A percentile compares a stretch with the other conserved stretches of the same genome.
These are phyloP conservation scores for Thunnus thynnus DNA, from an alignment of 2,113 vertebrate species.

Conservation along the genomic window DNA sequence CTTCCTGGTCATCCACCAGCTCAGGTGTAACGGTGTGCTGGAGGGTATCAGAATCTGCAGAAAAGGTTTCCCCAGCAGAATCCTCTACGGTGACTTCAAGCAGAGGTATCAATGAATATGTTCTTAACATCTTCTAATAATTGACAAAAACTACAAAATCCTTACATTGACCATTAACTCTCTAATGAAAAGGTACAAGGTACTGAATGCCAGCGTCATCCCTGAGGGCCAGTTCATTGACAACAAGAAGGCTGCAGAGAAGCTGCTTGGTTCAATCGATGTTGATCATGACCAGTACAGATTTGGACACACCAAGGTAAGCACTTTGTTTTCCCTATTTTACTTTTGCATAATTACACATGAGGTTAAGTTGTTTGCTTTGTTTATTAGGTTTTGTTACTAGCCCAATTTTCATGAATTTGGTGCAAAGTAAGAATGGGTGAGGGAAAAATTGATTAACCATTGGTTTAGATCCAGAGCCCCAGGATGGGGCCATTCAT, in stretches of 20 bases:
- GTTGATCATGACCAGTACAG: constrained; percentile 63
- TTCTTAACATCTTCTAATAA: too few species aligned
- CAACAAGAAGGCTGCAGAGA: constrained; percentile 67
- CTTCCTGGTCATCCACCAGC: constrained; percentile 77
- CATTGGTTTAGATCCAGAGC: too few species aligned
- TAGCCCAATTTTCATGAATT: too few species aligned
- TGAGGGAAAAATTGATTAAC: too few species aligned
- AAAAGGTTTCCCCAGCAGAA: constrained; percentile 72
- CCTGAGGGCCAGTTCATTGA: constrained; percentile 63
- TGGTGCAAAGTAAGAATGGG: too few species aligned
- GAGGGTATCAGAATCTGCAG: constrained; percentile 76
- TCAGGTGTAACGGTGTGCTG: constrained; percentile 77
- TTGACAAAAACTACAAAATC: background rate
- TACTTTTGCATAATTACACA: too few species aligned
- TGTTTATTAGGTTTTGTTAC: too few species aligned
- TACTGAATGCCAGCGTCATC: constrained; percentile 74
- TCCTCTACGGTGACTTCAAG: constrained; percentile 66
- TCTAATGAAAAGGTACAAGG: constrained; percentile 65
- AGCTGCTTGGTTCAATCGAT: constrained; percentile 72
- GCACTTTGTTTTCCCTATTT: background rate
- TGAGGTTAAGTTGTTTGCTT: too few species aligned
- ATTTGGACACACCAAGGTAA: constrained; percentile 68
- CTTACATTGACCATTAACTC: background rate
- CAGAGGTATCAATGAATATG: constrained; percentile 51
- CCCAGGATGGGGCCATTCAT: too few species aligned